Evolutionary conservation across 2,113 vertebrate species (phyloP), one percentile per base, ranked within the genome.

Genomic region (Tautogolabrus adspersus): DNA sequence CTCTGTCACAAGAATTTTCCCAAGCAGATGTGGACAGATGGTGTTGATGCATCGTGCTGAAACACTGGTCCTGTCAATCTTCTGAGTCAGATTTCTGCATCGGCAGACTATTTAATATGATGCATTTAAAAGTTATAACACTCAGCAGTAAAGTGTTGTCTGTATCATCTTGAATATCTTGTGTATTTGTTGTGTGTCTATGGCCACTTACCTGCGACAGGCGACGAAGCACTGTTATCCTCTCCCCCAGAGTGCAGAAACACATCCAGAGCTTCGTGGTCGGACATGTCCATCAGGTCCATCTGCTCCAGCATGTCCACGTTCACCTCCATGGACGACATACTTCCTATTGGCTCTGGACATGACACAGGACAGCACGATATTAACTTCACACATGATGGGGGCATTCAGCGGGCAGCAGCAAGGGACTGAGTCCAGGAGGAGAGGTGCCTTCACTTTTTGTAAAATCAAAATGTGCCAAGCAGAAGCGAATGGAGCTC

Each of bases 321-420:
- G 0, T 99, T 99, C 84, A 99, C 98, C 90, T 99, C 98, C 98
- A 99, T 99, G 70, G 98, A 99, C 0, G 98, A 99, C 98, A 99
- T 97, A 92, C 98, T 99, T 75, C 98, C 98, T 93, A 97, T 97
- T 3, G 97, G 97, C 81, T 96, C 98, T 99, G 92, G 57, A 82
- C 84, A 82, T 40, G 23, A 65, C 40, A 87, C 13, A 52, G 22
- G 47, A 67, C 18, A 62, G 66, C 19, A 16, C 75, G 21, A 63
- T 23, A 30, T 84, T n/a, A 78, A 30, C 15, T 7, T 63, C 19
- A 52, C 15, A 37, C 49, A 62, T 1, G 2, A 66, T 1, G 0
- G 3, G 8, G 23, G 21, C 10, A 13, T 38, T 54, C 3, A 62
- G n/a, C 75, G 12, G 15, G 57, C 21, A 66, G 61, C 23, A 72